These are phyloP conservation scores for Trisateles emortualis DNA, from an alignment of 2,888 invertebrate species.

Conservation along the genomic window DNA sequence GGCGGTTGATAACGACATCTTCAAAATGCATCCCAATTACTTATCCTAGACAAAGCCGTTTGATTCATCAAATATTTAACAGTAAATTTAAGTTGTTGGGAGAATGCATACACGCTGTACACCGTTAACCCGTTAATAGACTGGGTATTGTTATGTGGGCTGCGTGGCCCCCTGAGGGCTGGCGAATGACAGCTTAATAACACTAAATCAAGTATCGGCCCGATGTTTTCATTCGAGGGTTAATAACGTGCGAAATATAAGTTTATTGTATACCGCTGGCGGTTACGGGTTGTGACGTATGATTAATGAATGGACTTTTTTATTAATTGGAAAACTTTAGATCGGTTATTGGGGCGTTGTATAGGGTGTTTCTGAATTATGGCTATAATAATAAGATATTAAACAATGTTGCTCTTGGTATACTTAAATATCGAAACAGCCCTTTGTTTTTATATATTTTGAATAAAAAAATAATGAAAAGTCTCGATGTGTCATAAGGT, in stretches of 20 bases:
- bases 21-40: too few relatives aligned
- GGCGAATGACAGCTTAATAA: slow-evolving; percentile 80
- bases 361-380: not conserved
- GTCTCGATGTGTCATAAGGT: too few relatives aligned
- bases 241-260: slow-evolving; percentile 68
- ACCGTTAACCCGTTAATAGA: slow-evolving; percentile 61
- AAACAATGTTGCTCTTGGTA: too few relatives aligned
- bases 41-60: not conserved
- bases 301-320: slow-evolving; percentile 41
- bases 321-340: slow-evolving; percentile 46
- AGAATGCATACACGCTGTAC: slow-evolving; percentile 10
- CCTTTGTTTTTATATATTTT: too few relatives aligned
- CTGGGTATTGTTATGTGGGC: slow-evolving; percentile 62
- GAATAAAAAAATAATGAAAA: too few relatives aligned
- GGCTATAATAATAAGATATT: too few relatives aligned
- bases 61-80: not conserved
- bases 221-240: slow-evolving; percentile 63
- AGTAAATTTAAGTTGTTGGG: not conserved
- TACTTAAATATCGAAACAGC: too few relatives aligned
- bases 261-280: slow-evolving; percentile 55
- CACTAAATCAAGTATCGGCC: slow-evolving; percentile 75
- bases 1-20: too few relatives aligned
- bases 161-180: slow-evolving; percentile 49
- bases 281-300: slow-evolving; percentile 36
- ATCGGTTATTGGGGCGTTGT: slow-evolving; percentile 13